Base-by-base conservation (phyloP, 2,888 invertebrate species). In the Axea sp. region DNA sequence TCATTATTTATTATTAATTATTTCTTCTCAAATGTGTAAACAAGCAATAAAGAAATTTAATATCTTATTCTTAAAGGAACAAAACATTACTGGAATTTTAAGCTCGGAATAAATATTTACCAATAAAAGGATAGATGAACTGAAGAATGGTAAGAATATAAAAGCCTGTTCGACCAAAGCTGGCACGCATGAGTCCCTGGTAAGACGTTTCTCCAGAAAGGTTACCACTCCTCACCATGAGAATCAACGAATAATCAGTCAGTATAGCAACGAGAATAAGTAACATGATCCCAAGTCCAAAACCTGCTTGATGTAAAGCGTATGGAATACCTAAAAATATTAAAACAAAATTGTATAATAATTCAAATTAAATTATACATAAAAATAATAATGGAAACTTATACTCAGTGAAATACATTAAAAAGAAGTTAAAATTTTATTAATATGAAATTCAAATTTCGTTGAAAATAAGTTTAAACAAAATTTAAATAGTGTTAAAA, bases 101-200 rank as follows among this genome's bases (percentile, higher is more conserved):
- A n/a, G n/a, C n/a, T n/a, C n/a, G n/a, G n/a, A n/a, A n/a, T n/a
- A n/a, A n/a, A n/a, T 71, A 82, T 87, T 90, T 89, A 94, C 95
- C 95, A 81, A 95, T 92, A 83, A 95, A 93, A 0, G 95, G 95
- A 88, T 95, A 95, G 81, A 94, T 90, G 82, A 95, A 95, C 86
- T 95, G 95, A 69, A 95, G 88, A 26, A 91, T 86, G 1, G 94
- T 93, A 9, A 95, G 89, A 26, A 95, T 88, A 81, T 93, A 91
- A 87, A 93, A 95, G 8, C 95, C 95, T 37, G 92, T 90, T 82
- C 91, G 90, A 33, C 95, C 95, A 83, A 94, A 95, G 15, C 95
- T 93, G 5, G 93, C 93, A 80, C 94, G 91, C 92, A 95, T 94
- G 76, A 95, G 91, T 7, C 93, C 92, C 82, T 92, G 93, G 81